Evolutionary conservation across 64 coral and sea anemone genomes (phyloP).

Genomic region (Montipora capricornis): DNA sequence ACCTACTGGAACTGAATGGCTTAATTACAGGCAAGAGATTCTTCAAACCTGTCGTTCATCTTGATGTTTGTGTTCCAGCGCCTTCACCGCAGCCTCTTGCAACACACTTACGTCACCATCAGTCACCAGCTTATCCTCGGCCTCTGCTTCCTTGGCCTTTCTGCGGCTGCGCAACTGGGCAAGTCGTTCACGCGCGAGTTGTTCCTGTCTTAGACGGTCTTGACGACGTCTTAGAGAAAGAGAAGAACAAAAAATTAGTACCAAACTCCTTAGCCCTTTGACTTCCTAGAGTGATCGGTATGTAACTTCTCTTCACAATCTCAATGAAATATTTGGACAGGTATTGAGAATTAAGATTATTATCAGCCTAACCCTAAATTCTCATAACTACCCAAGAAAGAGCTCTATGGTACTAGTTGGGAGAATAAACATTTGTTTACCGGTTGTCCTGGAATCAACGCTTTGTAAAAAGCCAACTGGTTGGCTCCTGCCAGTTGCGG

Average conservation of each 20-base stretch:
- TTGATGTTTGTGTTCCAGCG: slow-evolving; percentile 81
- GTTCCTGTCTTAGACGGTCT: slow-evolving; percentile 83
- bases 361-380: too few species aligned
- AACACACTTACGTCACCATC: slow-evolving; percentile 78
- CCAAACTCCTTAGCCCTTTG: neutral
- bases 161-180: slow-evolving; percentile 70
- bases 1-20: too few species aligned
- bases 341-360: too few species aligned
- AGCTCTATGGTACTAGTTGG: too few species aligned
- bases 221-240: slow-evolving; percentile 63
- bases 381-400: too few species aligned
- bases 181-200: slow-evolving; percentile 90
- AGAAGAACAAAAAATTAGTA: neutral
- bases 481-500: too few species aligned
- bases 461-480: too few species aligned
- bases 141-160: slow-evolving; percentile 39
- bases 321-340: too few species aligned
- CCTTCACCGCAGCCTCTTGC: slow-evolving; percentile 83
- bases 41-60: slow-evolving; percentile 68
- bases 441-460: too few species aligned
- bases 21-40: neutral
- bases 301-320: too few species aligned
- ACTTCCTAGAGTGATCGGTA: too few species aligned
- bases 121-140: slow-evolving; percentile 80
- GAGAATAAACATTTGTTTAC: too few species aligned